Evolutionary conservation across 2,113 vertebrate genomes (phyloP), one percentile per base, ranked within the genome.

Genomic region (Protobothrops mucrosquamatus): DNA sequence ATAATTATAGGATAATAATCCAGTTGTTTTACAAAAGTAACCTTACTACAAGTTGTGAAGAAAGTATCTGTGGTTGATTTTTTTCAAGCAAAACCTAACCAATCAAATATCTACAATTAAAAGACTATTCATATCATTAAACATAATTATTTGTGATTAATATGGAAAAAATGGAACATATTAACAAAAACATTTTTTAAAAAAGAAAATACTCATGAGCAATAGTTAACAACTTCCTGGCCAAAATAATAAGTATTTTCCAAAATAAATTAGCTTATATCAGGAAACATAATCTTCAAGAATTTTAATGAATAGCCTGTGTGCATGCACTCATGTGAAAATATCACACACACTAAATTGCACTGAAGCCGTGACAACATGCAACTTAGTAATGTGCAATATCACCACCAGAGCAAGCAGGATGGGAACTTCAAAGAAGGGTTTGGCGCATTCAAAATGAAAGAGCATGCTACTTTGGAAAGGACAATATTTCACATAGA

Each of bases 361-460:
- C 98, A 98, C 97, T 92, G 96, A 98, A 97, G 97, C 97, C 97
- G 97, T 98, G 97, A 98, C 97, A 98, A 98, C 98, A 98, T 98
- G 98, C 98, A 98, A 98, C 97, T 98, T 98, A 98, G 98, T 98
- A 97, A 98, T 98, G 98, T 98, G 98, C 98, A 98, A 98, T 98
- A 98, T 97, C 97, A 97, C 98, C 98, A 98, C 98, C 97, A 98
- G 98, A 98, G 98, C 98, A 98, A 98, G 98, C 98, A 97, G 97
- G 97, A 97, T 97, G 98, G 94, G 97, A 97, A 96, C 97, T 95
- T 96, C 97, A 11, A 97, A 97, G 97, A 97, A 97, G 97, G 97
- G 96, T 95, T 96, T 96, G 97, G 96, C 96, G 96, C 97, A 98
- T 97, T 98, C 97, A 95, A 97, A 97, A 97, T 95, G 95, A 97